Evolutionary conservation across 2,797 vertebrate genomes (phyloP).

Genomic region (Manis javanica): DNA sequence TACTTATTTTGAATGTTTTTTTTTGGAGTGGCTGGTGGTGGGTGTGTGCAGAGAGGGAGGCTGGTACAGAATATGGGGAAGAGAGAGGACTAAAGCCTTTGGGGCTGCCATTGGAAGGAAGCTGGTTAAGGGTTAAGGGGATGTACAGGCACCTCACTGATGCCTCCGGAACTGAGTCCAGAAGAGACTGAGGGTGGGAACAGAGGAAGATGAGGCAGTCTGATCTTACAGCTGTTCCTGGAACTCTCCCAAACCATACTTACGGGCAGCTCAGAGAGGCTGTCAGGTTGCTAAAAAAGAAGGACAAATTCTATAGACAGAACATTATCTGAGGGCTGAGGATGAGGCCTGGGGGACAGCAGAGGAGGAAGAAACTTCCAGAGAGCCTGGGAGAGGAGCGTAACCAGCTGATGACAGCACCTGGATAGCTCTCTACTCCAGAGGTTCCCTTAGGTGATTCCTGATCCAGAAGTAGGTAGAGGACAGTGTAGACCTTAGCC

Average conservation of each 20-base stretch:
- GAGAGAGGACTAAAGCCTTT: not conserved
- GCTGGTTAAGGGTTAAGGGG: not conserved
- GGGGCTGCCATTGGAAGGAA: not conserved
- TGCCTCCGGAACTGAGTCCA: not conserved
- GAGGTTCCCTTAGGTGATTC: not conserved
- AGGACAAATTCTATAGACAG: not conserved
- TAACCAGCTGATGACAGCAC: not conserved
- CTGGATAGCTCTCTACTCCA: not conserved
- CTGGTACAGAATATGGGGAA: not conserved
- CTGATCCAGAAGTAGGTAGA: not conserved
- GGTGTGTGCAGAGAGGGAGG: not conserved
- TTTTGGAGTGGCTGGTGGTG: not conserved
- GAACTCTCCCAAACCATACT: conserved; percentile 21
- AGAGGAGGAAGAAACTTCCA: not conserved
- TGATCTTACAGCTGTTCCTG: conserved; percentile 36
- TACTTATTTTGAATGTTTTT: not conserved
- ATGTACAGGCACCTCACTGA: not conserved
- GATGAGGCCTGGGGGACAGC: not conserved
- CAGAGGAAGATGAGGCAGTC: not conserved
- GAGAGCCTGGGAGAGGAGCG: not conserved
- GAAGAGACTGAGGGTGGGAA: not conserved
- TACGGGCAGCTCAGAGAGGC: not conserved
- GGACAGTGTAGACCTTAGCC: not conserved
- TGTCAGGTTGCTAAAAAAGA: not conserved
- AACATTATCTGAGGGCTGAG: conserved; percentile 12